Conservation (phyloP, 2,888 invertebrate genomes). For the Habroteleia sp. region DNA sequence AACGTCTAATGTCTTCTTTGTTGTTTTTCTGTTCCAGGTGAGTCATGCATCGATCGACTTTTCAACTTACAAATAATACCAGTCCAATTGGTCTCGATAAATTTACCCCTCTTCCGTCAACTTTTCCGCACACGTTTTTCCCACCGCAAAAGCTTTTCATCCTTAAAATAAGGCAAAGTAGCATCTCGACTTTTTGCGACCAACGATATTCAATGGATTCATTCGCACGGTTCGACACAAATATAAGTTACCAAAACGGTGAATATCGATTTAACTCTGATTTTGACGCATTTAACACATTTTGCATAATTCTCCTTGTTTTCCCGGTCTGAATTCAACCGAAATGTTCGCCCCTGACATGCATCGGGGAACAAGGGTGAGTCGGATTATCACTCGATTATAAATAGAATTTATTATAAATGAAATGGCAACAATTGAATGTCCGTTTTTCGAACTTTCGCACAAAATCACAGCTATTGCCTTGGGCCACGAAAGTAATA, state of each 20-base stretch:
- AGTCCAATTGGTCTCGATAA: conserved; percentile 1
- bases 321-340: background rate
- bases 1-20: conserved; percentile 44
- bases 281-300: conserved; percentile 24
- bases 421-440: conserved; percentile 8
- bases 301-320: conserved; percentile 24
- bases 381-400: conserved; percentile 17
- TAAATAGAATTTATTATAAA: conserved; percentile 23
- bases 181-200: conserved; percentile 8
- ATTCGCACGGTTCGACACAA: conserved; percentile 2
- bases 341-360: conserved; percentile 3
- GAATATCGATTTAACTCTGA: conserved; percentile 39
- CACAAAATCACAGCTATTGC: conserved; percentile 2
- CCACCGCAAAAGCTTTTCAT: conserved; percentile 2
- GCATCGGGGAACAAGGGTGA: background rate
- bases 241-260: conserved; percentile 22
- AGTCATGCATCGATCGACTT: conserved; percentile 43
- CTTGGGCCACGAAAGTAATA: conserved; percentile 12
- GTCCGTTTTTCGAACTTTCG: conserved; percentile 4
- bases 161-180: conserved; percentile 8
- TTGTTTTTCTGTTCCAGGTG: conserved; percentile 54
- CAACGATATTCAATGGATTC: conserved; percentile 4
- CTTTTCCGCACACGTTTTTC: background rate
- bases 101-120: background rate
- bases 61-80: conserved; percentile 41